These are phyloP conservation scores for Garrulus glandarius DNA, from an alignment of 2,797 vertebrate genomes.

Conservation along the genomic window DNA sequence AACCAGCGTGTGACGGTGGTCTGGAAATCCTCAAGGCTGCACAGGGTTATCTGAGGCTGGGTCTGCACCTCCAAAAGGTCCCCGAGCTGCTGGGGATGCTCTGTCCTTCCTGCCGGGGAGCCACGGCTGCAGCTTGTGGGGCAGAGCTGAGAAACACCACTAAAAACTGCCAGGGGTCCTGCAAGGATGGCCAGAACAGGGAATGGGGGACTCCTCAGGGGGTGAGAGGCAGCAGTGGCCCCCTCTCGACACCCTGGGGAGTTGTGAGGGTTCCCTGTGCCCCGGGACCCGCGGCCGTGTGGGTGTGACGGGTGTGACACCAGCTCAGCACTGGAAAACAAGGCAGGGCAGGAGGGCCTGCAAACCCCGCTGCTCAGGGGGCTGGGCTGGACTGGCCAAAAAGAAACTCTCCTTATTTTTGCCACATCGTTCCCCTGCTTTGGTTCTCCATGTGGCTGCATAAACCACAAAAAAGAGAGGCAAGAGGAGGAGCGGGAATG, in stretches of 20 bases:
- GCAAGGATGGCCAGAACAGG: not conserved
- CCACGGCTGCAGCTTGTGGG: rapidly evolving
- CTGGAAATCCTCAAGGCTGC: not conserved
- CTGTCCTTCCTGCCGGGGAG: not conserved
- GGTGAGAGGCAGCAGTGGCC: not conserved
- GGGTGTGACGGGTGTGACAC: rapidly evolving
- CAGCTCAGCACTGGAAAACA: not conserved
- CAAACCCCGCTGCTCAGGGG: rapidly evolving
- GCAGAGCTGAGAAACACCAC: not conserved
- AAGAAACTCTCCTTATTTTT: constrained; percentile 1
- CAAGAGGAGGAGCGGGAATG: not conserved
- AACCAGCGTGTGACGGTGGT: not conserved
- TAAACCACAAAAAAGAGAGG: not conserved
- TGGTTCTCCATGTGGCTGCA: not conserved
- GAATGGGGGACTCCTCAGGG: not conserved
- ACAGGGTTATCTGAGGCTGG: not conserved
- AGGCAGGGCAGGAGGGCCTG: not conserved
- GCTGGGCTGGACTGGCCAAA: not conserved
- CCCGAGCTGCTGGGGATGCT: not conserved
- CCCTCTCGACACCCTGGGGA: rapidly evolving
- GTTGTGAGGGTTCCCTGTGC: not conserved
- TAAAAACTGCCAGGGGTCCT: not conserved
- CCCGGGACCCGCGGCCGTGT: rapidly evolving
- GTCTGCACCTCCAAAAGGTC: not conserved
- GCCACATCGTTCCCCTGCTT: not conserved